A percentile compares a stretch with the other conserved stretches of the same genome.
Conservation (phyloP, 2,113 vertebrate species). For the Leptocoma aspasia region DNA sequence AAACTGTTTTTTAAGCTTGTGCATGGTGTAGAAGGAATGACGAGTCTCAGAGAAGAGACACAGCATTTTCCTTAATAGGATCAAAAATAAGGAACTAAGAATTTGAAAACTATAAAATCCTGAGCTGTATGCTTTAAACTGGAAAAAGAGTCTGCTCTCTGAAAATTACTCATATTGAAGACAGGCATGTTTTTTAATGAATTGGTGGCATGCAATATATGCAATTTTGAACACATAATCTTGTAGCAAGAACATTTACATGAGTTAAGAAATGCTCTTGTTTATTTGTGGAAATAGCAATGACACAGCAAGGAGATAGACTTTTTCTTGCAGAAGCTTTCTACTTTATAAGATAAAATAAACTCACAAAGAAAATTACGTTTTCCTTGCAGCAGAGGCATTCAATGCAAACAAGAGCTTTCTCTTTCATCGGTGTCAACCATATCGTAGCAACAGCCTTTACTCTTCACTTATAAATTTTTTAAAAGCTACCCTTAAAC, state of each 20-base stretch:
- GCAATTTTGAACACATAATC: not conserved
- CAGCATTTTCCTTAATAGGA: not conserved
- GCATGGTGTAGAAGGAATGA: not conserved
- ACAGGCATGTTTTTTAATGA: not conserved
- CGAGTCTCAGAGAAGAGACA: not conserved
- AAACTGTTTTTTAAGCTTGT: not conserved
- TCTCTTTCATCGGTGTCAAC: not conserved
- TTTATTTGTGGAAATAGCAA: slow-evolving; percentile 15
- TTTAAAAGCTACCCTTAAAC: not conserved
- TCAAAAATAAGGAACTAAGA: not conserved
- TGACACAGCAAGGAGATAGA: not conserved
- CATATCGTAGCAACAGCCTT: not conserved
- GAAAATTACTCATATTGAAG: not conserved
- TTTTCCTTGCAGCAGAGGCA: not conserved
- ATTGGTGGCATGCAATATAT: not conserved
- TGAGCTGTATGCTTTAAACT: not conserved
- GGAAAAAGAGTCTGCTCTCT: not conserved
- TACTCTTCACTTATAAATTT: not conserved
- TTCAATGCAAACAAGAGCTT: not conserved
- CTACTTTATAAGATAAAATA: not conserved
- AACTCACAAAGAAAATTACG: not conserved
- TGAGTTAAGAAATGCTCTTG: not conserved
- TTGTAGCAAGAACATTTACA: not conserved
- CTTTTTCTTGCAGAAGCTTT: not conserved
- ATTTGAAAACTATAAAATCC: not conserved